Base-by-base conservation (phyloP, 92 coral and sea anemone species). In the Bergia sp. region DNA sequence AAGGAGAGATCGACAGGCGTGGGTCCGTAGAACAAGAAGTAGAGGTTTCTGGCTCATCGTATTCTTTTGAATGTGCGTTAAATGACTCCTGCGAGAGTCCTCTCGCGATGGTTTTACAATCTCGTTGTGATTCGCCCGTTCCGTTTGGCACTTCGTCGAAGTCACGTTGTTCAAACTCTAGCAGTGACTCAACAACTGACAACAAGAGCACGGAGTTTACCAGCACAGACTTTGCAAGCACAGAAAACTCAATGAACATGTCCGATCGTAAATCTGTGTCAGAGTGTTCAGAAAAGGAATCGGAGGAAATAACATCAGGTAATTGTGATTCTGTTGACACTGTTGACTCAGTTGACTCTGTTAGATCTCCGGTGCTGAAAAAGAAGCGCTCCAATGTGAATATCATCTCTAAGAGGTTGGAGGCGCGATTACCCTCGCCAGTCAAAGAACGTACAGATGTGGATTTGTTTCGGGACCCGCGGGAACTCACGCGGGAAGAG, bases 401-500 rank as follows among this genome's bases (percentile, higher is more conserved):
- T 49, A 71, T 71, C 42, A 84, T 84, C 58, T 84, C 87, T 1
- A 84, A 84, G 79, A 84, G 87, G 69, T 37, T 84, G 1, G 87
- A 84, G 65, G 66, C 87, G 40, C 79, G 87, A 18, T 37, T 84
- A 44, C 87, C 87, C 43, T 84, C 87, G 15, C 87, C 87, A 29
- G 95, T 92, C 76, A 89, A 86, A 57, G 88, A 65, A n/a, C 80
- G 89, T 65, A 92, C 86, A 18, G 79, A 89, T 41, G 97, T 96
- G 37, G 98, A 94, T 91, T 89, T 97, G 82, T 95, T 91, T 85
- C 97, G 98, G 93, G 99, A 97, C 84, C 99, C 99, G 7, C 93
- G 98, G 86, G 90, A 95, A 85, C 92, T 97, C 65, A 97, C 99
- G 82, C 99, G 99, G 66, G 99, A 97, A 88, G 98, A 97, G 87